Base-by-base conservation (phyloP, 1,140 invertebrate species). In the Sminthurinus signatus region DNA sequence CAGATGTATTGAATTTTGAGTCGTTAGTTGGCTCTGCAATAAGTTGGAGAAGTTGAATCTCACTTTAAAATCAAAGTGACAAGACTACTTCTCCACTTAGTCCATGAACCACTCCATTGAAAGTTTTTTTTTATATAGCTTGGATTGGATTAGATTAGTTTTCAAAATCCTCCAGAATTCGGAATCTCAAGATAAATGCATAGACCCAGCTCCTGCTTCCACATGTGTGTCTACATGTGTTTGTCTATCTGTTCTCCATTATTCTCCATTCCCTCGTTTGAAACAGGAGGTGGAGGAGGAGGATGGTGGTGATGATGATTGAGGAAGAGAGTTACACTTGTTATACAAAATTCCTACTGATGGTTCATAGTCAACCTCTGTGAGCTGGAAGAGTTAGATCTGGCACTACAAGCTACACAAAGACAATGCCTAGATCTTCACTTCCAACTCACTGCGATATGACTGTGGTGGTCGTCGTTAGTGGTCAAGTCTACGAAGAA, bases 31-130 rank as follows among this genome's bases (percentile, higher is more conserved):
- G 64, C 64, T 67, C 62, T 73, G 80, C 78, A 81, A 81, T 83
- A 85, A 86, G 84, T 85, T 85, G 84, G 84, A 86, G 85, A 83
- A 86, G 84, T 85, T 84, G 85, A 86, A 86, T 86, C 85, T 86
- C 85, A 85, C 82, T 82, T 81, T 75, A 71, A 76, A 63, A 70
- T 75, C 78, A 76, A 80, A 83, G 82, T 80, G 83, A 81, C 83
- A 84, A 85, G 83, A 85, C 84, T 80, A 85, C 84, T 85, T 78
- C 83, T 84, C 82, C 82, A 84, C 82, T 83, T 83, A 78, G 76
- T 79, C 78, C 81, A 70, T 72, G 73, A 77, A 61, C 70, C 70
- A 73, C 68, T 58, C 8, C 10, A n/a, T 31, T 31, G 8, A 54
- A 54, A 14, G 14, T n/a, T n/a, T n/a, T n/a, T n/a, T n/a, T n/a